Base-by-base conservation (phyloP, 2,113 vertebrate genomes). In the Myocastor coypus region DNA sequence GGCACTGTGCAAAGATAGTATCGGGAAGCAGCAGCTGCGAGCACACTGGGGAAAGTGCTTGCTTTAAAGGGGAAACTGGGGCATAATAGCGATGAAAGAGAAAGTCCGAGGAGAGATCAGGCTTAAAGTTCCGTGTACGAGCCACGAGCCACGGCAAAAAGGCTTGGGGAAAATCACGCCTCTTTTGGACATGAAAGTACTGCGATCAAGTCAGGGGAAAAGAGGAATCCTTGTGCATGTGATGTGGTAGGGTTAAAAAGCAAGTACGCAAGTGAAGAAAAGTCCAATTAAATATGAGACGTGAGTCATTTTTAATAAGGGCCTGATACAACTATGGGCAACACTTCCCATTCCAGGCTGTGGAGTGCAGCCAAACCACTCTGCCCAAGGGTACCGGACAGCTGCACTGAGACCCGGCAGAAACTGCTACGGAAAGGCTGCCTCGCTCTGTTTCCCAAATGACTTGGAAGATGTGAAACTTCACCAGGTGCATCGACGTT, bases 1-100 rank as follows among this genome's bases (percentile, higher is more conserved):
- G 9, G 85, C 0, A 34, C 92, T 96, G 95, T 78, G 87, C 64
- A 40, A 96, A 75, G 95, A 96, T 75, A 16, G 34, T 84, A n/a
- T 20, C 42, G 7, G 73, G 69, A 93, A 68, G 80, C 57, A 97
- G 52, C 59, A 96, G 94, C 92, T 94, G 64, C 42, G 95, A 97
- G 90, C 8, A 59, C 89, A 84, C 93, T 92, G 89, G 94, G 88
- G 75, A 55, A n/a, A 90, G 87, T 26, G 77, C 57, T 86, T 94
- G 7, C 71, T 10, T 26, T 77, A 17, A 97, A 96, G 57, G 32
- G 96, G 81, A 95, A 97, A 88, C 4, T 32, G 16, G 37, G 77
- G 88, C 87, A 26, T 40, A 12, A 13, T 71, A 63, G 40, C 20
- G 13, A 82, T 57, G 55, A 66, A 66, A 77, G 40, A 30, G 16